phyloP scores from a whole-genome alignment of 2,113 vertebrate species.

The Arothron firmamentum region DNA sequence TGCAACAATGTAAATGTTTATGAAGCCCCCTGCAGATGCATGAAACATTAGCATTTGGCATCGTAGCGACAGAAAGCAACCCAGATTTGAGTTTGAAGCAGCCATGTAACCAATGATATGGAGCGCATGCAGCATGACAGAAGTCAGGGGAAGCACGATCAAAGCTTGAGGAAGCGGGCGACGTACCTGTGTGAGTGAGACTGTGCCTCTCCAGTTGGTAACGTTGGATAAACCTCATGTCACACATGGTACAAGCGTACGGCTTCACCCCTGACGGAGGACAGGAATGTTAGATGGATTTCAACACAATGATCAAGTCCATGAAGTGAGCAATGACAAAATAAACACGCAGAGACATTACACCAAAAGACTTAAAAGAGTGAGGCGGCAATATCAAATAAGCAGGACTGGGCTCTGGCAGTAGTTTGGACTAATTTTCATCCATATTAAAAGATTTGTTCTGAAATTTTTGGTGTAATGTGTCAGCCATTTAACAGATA shows the following conservation, averaged over 20 bases:
- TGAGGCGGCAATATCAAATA: background rate
- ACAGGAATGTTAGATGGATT: slow-evolving; percentile 49
- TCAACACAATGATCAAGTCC: slow-evolving; percentile 12
- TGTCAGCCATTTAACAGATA: slow-evolving; percentile 21
- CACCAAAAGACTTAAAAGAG: slow-evolving; percentile 38
- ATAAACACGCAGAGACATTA: slow-evolving; percentile 32
- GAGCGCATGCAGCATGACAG: slow-evolving; percentile 43
- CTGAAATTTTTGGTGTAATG: slow-evolving; percentile 39
- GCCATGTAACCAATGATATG: slow-evolving; percentile 39
- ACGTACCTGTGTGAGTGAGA: slow-evolving; percentile 73
- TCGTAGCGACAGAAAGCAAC: slow-evolving; percentile 33
- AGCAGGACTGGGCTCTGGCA: background rate
- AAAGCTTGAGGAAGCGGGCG: background rate
- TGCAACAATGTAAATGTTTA: slow-evolving; percentile 1
- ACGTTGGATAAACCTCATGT: slow-evolving; percentile 75
- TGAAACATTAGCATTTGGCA: slow-evolving; percentile 28
- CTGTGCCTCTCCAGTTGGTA: slow-evolving; percentile 76
- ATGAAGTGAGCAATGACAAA: background rate
- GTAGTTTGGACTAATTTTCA: slow-evolving; percentile 11
- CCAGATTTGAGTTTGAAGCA: slow-evolving; percentile 69
- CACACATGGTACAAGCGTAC: slow-evolving; percentile 76
- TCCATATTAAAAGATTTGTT: slow-evolving; percentile 1
- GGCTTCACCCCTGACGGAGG: slow-evolving; percentile 73
- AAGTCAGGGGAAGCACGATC: slow-evolving; percentile 9
- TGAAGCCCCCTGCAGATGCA: slow-evolving; percentile 17